phyloP scores from a whole-genome alignment of 2,113 vertebrate genomes.

The Corvus moneduloides region DNA sequence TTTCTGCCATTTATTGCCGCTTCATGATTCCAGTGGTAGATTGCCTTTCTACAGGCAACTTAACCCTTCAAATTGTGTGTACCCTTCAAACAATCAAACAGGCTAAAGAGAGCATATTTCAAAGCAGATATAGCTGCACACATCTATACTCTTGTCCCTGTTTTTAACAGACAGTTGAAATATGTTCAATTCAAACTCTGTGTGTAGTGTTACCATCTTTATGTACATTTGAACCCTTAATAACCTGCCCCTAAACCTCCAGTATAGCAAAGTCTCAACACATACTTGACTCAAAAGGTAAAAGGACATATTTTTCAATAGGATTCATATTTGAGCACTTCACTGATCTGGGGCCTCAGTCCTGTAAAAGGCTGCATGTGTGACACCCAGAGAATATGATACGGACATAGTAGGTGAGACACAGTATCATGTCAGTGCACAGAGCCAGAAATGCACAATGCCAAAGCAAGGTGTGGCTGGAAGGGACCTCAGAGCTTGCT shows the following conservation, averaged over 20 bases:
- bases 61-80: background rate
- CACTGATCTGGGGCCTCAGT: background rate
- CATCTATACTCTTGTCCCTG: background rate
- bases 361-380: background rate
- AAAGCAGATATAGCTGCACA: background rate
- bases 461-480: background rate
- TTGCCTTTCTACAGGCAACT: background rate
- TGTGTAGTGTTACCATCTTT: background rate
- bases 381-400: background rate
- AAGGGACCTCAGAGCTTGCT: background rate
- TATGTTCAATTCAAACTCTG: background rate
- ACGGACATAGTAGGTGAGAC: fast-evolving
- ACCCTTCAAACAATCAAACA: background rate
- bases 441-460: background rate
- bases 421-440: background rate
- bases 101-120: background rate
- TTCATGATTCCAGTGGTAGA: background rate
- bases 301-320: background rate
- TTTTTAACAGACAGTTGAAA: background rate
- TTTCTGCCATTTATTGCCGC: background rate
- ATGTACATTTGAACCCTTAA: background rate
- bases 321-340: background rate
- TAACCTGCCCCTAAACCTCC: background rate
- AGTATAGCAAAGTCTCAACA: background rate
- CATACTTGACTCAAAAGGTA: background rate